Conservation (phyloP, 2,797 vertebrate genomes). For the Enteromius afrohamiltoni region DNA sequence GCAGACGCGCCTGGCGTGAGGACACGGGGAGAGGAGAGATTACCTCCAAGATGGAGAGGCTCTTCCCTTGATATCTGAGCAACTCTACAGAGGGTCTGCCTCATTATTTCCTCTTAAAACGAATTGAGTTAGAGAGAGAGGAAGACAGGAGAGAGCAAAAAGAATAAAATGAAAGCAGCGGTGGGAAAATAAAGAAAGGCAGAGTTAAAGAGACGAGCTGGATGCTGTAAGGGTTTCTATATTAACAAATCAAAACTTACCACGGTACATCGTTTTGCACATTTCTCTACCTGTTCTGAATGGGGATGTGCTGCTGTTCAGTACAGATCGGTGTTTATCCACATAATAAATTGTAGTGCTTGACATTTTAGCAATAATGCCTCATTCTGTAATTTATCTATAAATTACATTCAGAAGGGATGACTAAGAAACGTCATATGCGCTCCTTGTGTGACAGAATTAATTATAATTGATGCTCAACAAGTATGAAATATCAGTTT, state of each 20-base stretch:
- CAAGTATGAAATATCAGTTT: conserved; percentile 1
- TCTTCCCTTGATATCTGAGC: conserved; percentile 49
- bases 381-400: conserved; percentile 6
- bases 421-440: conserved; percentile 18
- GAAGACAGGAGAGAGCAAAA: conserved; percentile 25
- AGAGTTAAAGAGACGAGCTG: conserved; percentile 58
- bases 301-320: background rate
- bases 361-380: background rate
- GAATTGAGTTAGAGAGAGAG: conserved; percentile 36
- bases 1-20: conserved; percentile 42
- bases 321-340: background rate
- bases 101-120: conserved; percentile 66
- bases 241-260: conserved; percentile 60
- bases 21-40: conserved; percentile 31
- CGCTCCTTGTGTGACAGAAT: background rate
- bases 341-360: background rate
- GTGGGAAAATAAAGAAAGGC: conserved; percentile 18
- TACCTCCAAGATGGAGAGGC: conserved; percentile 40
- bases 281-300: background rate
- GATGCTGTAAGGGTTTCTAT: conserved; percentile 58
- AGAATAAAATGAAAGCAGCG: background rate
- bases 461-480: background rate
- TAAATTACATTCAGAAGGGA: conserved; percentile 9
- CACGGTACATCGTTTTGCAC: background rate
- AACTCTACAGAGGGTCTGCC: conserved; percentile 57